These are phyloP conservation scores for Nephotettix cincticeps DNA, from an alignment of 1,140 invertebrate species.

Conservation along the genomic window DNA sequence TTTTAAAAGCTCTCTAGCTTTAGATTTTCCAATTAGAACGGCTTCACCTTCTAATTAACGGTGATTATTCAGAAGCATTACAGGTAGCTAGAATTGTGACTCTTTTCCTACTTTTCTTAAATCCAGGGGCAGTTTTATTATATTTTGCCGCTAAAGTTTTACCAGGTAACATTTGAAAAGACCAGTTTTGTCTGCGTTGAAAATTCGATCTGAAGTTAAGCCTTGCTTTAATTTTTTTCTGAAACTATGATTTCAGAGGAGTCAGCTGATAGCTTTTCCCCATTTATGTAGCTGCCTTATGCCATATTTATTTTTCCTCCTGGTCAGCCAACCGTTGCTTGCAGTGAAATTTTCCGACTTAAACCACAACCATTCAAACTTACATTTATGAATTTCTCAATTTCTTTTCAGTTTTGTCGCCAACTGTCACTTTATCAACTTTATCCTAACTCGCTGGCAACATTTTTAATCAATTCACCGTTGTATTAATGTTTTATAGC, in stretches of 20 bases:
- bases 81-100: not conserved
- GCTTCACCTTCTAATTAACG: no score
- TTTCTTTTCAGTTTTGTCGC: no score
- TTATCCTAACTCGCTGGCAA: no score
- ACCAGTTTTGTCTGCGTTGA: not conserved
- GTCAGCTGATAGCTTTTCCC: not conserved
- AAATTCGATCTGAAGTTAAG: not conserved
- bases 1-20: not conserved
- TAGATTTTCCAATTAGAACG: not conserved
- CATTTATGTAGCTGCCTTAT: conserved; percentile 41
- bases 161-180: not conserved
- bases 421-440: no score
- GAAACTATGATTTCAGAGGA: not conserved
- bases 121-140: no score
- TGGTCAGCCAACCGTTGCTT: conserved; percentile 9
- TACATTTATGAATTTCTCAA: no score
- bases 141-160: conserved; percentile 2
- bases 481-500: no score
- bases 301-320: conserved; percentile 16
- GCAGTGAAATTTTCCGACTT: conserved; percentile 6
- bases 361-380: not conserved
- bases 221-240: not conserved
- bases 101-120: not conserved
- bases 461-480: no score
- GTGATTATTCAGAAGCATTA: not conserved